These are phyloP conservation scores for Alca torda DNA, from an alignment of 2,797 vertebrate genomes.

Conservation along the genomic window DNA sequence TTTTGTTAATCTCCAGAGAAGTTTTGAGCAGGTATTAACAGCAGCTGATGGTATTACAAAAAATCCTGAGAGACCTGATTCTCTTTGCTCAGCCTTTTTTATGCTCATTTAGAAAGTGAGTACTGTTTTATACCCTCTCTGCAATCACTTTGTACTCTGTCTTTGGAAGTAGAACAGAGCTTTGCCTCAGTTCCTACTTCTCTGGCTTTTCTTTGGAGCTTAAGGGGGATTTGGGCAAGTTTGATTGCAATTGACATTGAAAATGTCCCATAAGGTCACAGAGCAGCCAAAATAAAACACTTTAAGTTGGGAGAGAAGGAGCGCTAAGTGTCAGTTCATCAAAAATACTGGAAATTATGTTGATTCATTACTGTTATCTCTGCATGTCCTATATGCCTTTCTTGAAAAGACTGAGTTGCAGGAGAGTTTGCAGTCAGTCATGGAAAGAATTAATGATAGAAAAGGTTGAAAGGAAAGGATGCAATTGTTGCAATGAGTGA, in stretches of 20 bases:
- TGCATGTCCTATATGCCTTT: not conserved
- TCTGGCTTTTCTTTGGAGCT: conserved; percentile 10
- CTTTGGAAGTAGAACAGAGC: conserved; percentile 2
- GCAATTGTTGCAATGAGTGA: not conserved
- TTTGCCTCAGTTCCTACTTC: conserved; percentile 1
- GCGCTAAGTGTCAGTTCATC: not conserved
- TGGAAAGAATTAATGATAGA: not conserved
- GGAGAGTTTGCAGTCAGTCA: not conserved
- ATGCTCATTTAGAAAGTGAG: conserved; percentile 14
- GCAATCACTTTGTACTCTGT: not conserved
- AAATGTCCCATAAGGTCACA: not conserved
- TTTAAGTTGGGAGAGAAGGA: not conserved
- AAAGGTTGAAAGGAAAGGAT: not conserved
- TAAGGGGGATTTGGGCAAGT: not conserved
- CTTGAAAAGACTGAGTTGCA: not conserved
- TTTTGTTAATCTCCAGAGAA: not conserved
- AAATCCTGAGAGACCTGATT: not conserved
- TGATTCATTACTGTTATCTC: not conserved
- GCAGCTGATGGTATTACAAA: conserved; percentile 27
- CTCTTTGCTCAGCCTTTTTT: conserved; percentile 13
- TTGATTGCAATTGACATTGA: not conserved
- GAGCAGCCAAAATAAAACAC: not conserved
- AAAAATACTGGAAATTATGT: not conserved
- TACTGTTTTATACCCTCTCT: not conserved
- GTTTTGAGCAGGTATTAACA: conserved; percentile 33